These are phyloP conservation scores for Drosophila orosa DNA, from an alignment of 1,140 invertebrate genomes.

Conservation along the genomic window DNA sequence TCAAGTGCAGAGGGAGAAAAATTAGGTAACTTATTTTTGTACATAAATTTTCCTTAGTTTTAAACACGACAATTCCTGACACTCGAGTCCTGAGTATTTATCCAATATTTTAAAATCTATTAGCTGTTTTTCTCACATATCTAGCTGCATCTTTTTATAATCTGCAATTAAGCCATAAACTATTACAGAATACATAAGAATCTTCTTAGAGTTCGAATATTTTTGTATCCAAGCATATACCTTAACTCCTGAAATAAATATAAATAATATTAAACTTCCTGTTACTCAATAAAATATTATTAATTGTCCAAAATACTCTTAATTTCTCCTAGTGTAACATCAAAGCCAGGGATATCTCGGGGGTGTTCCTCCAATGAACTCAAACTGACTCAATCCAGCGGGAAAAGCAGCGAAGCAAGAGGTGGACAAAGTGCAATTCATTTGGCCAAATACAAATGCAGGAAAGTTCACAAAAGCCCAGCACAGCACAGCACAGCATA, in stretches of 20 bases:
- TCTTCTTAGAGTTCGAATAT: background rate
- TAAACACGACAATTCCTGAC: too few relatives aligned
- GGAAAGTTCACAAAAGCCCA: constrained; percentile 47
- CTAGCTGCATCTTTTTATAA: too few relatives aligned
- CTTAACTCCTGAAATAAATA: background rate
- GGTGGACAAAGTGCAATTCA: constrained; percentile 56
- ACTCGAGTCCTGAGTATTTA: too few relatives aligned
- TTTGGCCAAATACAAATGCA: constrained; percentile 52
- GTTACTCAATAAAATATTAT: background rate
- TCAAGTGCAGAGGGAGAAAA: constrained; percentile 12
- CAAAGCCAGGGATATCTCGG: background rate
- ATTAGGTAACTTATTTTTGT: too few relatives aligned
- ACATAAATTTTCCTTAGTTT: too few relatives aligned
- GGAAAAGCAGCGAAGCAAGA: constrained; percentile 25
- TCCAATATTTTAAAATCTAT: too few relatives aligned
- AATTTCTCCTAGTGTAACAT: background rate
- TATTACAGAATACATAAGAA: background rate
- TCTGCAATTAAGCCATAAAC: too few relatives aligned
- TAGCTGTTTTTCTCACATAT: too few relatives aligned
- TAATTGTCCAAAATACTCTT: background rate
- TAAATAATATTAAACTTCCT: background rate
- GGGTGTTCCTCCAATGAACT: constrained; percentile 31
- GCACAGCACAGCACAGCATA: background rate
- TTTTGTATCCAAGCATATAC: background rate
- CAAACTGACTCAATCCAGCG: constrained; percentile 28